A percentile compares a stretch with the other conserved stretches of the same genome.
Conservation (phyloP, 2,797 vertebrate genomes). For the Aselliscus stoliczkanus region DNA sequence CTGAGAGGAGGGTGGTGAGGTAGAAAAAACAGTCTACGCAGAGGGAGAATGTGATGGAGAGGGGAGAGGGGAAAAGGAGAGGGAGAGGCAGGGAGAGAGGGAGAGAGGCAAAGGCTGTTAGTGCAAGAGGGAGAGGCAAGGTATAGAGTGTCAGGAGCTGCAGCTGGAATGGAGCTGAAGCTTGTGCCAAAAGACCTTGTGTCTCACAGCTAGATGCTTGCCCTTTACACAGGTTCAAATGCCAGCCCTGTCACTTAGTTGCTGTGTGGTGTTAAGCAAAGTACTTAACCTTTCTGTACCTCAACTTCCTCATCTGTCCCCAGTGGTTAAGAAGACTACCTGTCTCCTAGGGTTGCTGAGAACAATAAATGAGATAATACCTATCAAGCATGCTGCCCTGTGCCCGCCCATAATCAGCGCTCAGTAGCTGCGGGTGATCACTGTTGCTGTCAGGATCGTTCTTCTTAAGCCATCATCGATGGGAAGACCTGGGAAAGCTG, state of each 20-base stretch:
- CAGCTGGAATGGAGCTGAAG: neutral
- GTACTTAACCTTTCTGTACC: neutral
- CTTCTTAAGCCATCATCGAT: fast-evolving
- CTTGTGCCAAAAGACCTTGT: neutral
- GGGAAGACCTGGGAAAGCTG: neutral
- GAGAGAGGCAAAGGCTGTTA: neutral
- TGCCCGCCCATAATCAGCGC: fast-evolving
- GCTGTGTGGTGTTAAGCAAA: neutral
- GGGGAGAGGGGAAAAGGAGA: too few species aligned
- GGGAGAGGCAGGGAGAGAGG: neutral
- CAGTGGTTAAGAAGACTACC: neutral
- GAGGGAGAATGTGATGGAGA: too few species aligned
- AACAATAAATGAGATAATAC: neutral
- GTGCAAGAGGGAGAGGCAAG: neutral
- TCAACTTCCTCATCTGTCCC: neutral
- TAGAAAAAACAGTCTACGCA: neutral
- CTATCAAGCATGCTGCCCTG: fast-evolving
- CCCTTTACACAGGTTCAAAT: neutral
- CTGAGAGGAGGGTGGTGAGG: fast-evolving
- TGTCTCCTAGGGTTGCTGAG: neutral
- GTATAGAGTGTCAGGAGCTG: too few species aligned
- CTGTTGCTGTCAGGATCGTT: fast-evolving
- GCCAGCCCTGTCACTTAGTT: neutral
- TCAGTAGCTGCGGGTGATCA: neutral
- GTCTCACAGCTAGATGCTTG: neutral